phyloP scores from a whole-genome alignment of 1,140 invertebrate species.

The Mercenaria mercenaria region DNA sequence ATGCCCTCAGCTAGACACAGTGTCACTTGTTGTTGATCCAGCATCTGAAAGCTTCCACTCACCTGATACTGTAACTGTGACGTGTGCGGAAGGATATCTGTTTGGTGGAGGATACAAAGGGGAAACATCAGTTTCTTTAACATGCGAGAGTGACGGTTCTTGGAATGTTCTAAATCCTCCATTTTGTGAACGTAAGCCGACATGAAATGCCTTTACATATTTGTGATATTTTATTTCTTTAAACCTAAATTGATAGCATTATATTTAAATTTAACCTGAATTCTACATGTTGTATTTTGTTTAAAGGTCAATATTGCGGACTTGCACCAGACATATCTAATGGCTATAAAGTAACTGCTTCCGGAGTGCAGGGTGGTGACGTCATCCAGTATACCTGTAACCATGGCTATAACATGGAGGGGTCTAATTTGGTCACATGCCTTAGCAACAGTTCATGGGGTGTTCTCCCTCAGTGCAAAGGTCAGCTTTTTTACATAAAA shows the following conservation, averaged over 20 bases:
- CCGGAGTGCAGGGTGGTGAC: conserved; percentile 48
- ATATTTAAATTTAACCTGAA: no score
- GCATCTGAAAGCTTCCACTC: conserved; percentile 8
- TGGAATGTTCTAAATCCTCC: conserved; percentile 44
- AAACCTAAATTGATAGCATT: no score
- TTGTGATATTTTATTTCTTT: neutral
- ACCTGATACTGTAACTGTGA: conserved; percentile 22
- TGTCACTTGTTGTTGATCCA: conserved; percentile 23
- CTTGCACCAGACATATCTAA: conserved; percentile 8
- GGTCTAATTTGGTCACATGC: neutral
- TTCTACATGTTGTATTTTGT: no score
- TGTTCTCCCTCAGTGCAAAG: neutral
- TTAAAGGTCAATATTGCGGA: conserved; percentile 54
- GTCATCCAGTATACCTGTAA: conserved; percentile 10
- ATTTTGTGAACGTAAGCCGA: conserved; percentile 52
- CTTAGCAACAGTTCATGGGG: conserved; percentile 40
- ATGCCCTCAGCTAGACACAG: conserved; percentile 13
- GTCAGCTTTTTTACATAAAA: conserved; percentile 1
- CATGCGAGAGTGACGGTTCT: conserved; percentile 42
- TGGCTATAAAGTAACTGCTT: conserved; percentile 24
- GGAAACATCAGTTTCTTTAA: neutral
- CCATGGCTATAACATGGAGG: conserved; percentile 25
- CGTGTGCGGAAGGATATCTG: conserved; percentile 48
- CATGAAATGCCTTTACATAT: no score
- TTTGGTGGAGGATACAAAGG: conserved; percentile 48